These are phyloP conservation scores for Drosophila triauraria DNA, from an alignment of 1,140 invertebrate species.

Conservation along the genomic window DNA sequence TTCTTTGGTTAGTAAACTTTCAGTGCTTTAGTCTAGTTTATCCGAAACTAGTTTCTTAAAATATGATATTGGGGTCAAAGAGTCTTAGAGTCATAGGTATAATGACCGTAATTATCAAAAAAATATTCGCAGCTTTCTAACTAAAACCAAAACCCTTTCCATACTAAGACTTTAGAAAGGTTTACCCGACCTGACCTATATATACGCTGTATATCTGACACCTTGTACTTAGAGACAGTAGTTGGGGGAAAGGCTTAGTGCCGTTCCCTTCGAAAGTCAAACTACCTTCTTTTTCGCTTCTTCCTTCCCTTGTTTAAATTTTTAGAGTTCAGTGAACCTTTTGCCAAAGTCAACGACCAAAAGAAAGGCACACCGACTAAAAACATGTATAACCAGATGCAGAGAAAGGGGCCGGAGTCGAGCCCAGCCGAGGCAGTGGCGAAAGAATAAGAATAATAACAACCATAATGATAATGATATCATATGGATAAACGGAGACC, in stretches of 20 bases:
- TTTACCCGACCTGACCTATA: constrained; percentile 43
- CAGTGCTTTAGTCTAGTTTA: background rate
- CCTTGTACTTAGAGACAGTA: constrained; percentile 21
- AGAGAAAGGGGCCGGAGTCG: constrained; percentile 6
- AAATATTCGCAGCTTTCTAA: constrained; percentile 19
- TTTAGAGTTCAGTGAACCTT: constrained; percentile 45
- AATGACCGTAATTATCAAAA: constrained; percentile 18
- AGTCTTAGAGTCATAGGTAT: background rate
- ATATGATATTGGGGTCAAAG: background rate
- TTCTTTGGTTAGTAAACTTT: background rate
- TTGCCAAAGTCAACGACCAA: constrained; percentile 54
- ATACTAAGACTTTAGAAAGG: constrained; percentile 32
- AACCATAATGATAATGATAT: constrained; percentile 57
- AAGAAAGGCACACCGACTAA: constrained; percentile 55
- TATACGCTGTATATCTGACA: constrained; percentile 22
- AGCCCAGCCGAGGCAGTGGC: background rate
- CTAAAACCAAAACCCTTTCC: constrained; percentile 7
- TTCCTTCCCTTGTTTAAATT: constrained; percentile 16
- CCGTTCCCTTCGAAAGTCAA: constrained; percentile 42
- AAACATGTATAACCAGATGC: constrained; percentile 39
- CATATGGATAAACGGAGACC: constrained; percentile 42
- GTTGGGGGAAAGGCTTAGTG: constrained; percentile 41
- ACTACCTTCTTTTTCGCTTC: constrained; percentile 7
- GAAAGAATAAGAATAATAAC: constrained; percentile 37
- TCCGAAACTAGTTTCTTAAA: background rate